Percentiles rank a stretch among this genome's conserved stretches.
These are phyloP conservation scores for Gallinago stenura DNA, from an alignment of 2,797 vertebrate species.

Conservation along the genomic window DNA sequence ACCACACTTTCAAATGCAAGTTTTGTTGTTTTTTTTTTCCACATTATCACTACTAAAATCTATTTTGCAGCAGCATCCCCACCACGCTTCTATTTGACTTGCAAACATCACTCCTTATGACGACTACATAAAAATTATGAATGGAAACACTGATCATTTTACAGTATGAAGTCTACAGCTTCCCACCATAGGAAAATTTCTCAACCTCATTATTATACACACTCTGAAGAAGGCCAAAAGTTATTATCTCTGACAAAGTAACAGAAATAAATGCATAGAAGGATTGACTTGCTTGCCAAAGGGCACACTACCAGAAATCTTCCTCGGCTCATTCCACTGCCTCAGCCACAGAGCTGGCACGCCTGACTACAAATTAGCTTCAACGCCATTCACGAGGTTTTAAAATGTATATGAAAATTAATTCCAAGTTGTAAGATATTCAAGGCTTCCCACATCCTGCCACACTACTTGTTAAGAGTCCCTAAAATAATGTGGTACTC, in stretches of 20 bases:
- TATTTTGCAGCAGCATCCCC: constrained; percentile 59
- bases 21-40: background rate
- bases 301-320: background rate
- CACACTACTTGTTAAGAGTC: background rate
- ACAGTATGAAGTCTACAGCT: background rate
- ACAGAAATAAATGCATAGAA: background rate
- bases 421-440: background rate
- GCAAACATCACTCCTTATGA: background rate
- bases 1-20: background rate
- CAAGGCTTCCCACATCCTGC: constrained; percentile 32
- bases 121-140: background rate
- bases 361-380: background rate
- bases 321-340: background rate
- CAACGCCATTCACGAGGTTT: background rate
- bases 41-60: background rate
- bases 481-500: background rate
- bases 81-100: background rate
- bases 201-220: background rate
- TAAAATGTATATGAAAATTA: background rate
- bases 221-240: background rate
- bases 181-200: background rate
- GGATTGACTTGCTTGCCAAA: background rate
- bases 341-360: background rate
- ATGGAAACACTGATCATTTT: background rate
- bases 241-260: background rate